These are phyloP conservation scores for Drosophila testacea DNA, from an alignment of 2,888 invertebrate species.

Conservation along the genomic window DNA sequence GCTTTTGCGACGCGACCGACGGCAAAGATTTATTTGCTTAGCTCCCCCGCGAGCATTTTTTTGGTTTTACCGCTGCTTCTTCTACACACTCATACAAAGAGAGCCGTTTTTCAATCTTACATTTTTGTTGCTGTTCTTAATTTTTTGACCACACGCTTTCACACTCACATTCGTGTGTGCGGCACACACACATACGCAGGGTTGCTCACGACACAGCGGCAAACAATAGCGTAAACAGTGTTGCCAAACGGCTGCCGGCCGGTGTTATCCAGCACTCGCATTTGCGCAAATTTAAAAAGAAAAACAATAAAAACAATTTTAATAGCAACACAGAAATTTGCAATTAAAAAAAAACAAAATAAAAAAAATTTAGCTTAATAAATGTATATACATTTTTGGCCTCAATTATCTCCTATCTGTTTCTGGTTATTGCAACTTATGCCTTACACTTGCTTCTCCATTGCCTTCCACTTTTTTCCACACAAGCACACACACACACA, in stretches of 20 bases:
- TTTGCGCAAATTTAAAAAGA: constrained; percentile 50
- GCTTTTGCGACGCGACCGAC: constrained; percentile 58
- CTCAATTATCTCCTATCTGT: constrained; percentile 2
- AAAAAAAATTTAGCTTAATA: neutral
- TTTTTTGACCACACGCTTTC: constrained; percentile 67
- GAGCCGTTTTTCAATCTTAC: constrained; percentile 61
- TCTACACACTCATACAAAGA: constrained; percentile 52
- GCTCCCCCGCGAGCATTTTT: constrained; percentile 62
- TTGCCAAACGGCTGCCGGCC: constrained; percentile 60
- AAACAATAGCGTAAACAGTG: constrained; percentile 34
- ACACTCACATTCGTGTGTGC: constrained; percentile 59
- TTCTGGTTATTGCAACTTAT: constrained; percentile 15
- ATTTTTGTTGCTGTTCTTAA: constrained; percentile 67
- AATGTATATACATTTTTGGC: neutral
- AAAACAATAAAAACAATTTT: neutral
- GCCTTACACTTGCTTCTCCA: constrained; percentile 27
- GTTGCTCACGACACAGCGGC: constrained; percentile 47
- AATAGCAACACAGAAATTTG: neutral
- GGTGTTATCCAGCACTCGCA: constrained; percentile 53
- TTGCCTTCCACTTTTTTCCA: constrained; percentile 41
- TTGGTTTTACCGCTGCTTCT: constrained; percentile 54
- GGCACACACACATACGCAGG: constrained; percentile 40
- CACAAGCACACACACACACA: constrained; percentile 24
- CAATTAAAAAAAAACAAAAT: neutral
- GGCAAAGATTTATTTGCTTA: constrained; percentile 62